Conservation (phyloP, 2,797 vertebrate species). For the Sebastes aleutianus region DNA sequence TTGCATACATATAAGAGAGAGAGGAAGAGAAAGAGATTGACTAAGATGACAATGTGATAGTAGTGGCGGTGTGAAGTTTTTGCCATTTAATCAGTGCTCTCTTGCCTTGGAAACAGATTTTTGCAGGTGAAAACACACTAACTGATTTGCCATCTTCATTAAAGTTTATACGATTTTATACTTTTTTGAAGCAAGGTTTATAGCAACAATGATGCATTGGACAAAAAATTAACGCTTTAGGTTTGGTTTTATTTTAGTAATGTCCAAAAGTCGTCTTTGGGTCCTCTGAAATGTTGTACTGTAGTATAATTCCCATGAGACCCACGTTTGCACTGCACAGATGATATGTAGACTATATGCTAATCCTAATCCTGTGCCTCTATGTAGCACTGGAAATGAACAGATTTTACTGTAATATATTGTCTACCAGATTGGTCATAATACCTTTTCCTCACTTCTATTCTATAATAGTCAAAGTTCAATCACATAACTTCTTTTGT, state of each 20-base stretch:
- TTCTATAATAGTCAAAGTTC: background rate
- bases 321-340: background rate
- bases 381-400: background rate
- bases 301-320: background rate
- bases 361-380: background rate
- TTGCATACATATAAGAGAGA: slow-evolving; percentile 27
- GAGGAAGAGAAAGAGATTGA: slow-evolving; percentile 22
- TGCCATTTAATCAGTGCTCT: slow-evolving; percentile 44
- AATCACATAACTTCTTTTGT: background rate
- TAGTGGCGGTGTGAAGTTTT: slow-evolving; percentile 23
- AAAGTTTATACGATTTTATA: background rate
- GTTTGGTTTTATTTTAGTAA: background rate
- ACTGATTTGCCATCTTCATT: background rate
- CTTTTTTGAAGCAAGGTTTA: background rate
- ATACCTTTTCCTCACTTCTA: background rate
- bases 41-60: slow-evolving; percentile 42
- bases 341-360: background rate
- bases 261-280: background rate
- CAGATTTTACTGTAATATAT: background rate
- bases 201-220: background rate
- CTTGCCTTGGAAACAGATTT: slow-evolving; percentile 4
- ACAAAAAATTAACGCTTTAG: background rate
- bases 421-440: background rate
- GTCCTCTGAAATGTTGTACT: background rate
- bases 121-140: slow-evolving; percentile 4